Evolutionary conservation across 2,113 vertebrate species (phyloP), one percentile per base, ranked within the genome.

Genomic region (Amphiprion percula): DNA sequence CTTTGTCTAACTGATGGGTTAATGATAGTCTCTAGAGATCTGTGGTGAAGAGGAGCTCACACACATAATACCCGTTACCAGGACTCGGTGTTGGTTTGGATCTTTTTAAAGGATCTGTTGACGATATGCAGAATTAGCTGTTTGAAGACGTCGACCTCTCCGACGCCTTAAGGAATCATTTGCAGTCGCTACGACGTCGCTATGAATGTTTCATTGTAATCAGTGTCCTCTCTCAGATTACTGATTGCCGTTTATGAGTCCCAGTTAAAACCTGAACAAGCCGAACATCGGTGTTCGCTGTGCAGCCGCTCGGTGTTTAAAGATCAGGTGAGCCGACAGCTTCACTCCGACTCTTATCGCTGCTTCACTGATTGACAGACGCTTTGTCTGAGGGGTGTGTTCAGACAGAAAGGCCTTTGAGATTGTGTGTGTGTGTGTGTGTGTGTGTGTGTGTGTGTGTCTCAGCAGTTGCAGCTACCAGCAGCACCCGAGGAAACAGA

Each of bases 311-410:
- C 5, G 24, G 21, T 0, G 10, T 67, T 39, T 37, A 47, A 61
- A 71, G 62, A 63, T 76, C 23, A 78, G 70, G 26, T 71, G 60
- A 77, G 55, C 41, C 15, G 2, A 44, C 55, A 17, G 68, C 44
- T 68, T 67, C 15, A 23, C 49, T 54, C n/a, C 19, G 19, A 53
- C 17, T 77, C 63, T 83, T 59, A 70, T 69, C 68, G 1, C 49
- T 10, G 30, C 6, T 41, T 26, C 58, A 19, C 24, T 89, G 85
- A 89, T 24, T 58, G 88, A 85, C 88, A 76, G 55, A 4, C 0
- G 33, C 80, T 91, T 85, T 86, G 86, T 89, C 55, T 74, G 68
- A 86, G 63, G 39, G 47, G 30, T 47, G 54, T 74, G 68, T 74
- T 82, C 53, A 10, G 39, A 59, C 28, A 56, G 30, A 85, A 15